Evolutionary conservation across 2,888 invertebrate species (phyloP), one percentile per base, ranked within the genome.

Genomic region (Drosophila yooni): DNA sequence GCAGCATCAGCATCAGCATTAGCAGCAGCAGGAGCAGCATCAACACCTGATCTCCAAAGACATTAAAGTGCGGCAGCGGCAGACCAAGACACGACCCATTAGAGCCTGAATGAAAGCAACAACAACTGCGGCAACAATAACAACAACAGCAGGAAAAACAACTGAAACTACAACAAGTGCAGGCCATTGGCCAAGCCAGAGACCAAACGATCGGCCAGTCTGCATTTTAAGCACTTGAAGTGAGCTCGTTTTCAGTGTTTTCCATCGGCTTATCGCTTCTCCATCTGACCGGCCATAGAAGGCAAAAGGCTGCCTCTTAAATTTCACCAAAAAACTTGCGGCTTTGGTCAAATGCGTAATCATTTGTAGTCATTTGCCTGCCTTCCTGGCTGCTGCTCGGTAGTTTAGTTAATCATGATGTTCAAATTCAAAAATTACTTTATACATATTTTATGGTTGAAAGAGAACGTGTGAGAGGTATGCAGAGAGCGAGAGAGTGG

Each of bases 1-100:
- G 56, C 84, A 38, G 46, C 46, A 43, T 46, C 57, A 77, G 79
- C 83, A 80, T 79, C 86, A 84, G 56, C 60, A 31, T 53, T 21
- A 79, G 81, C 86, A 84, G 48, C 63, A 33, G 60, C 27, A 29
- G 85, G 83, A 82, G 82, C 88, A 84, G 83, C 91, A 91, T 92
- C 91, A 92, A 92, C 92, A 92, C 92, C 92, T 92, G 92, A 91
- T 92, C 89, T 88, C 79, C 88, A 83, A 87, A 90, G 79, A 86
- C 84, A 89, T 89, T 88, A 87, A 87, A 88, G 73, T 70, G 88
- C 85, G 78, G 82, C 76, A 74, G 56, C 59, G 61, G 60, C 62
- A 76, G 83, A 76, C 77, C 83, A 53, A 83, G 77, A 80, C 77
- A 74, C 79, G 76, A 85, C 78, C 76, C 81, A 88, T 79, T 78